Conservation (phyloP, 2,113 vertebrate species). For the Ceyx margarethae region DNA sequence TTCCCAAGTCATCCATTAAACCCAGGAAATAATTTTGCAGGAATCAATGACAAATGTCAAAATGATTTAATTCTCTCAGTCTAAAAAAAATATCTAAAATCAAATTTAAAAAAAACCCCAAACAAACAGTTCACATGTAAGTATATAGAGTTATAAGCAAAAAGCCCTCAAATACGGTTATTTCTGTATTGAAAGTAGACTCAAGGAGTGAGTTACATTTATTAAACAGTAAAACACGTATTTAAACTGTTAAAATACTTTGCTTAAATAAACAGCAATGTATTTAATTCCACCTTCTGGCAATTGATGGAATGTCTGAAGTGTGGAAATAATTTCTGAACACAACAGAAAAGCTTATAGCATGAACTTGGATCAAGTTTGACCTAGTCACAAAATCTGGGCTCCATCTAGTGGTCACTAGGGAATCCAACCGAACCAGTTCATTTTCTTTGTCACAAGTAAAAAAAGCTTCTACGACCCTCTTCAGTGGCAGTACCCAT, state of each 20-base stretch:
- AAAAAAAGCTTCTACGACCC: background rate
- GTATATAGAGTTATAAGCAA: background rate
- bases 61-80: background rate
- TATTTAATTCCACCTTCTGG: background rate
- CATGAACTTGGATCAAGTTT: background rate
- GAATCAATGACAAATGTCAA: background rate
- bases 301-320: background rate
- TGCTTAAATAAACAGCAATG: background rate
- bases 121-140: background rate
- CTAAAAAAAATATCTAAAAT: background rate
- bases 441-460: background rate
- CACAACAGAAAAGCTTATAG: background rate
- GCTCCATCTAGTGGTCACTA: constrained; percentile 44
- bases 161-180: background rate
- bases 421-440: background rate
- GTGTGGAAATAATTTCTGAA: background rate
- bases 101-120: background rate
- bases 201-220: background rate
- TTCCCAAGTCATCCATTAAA: background rate
- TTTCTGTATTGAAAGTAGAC: background rate
- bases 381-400: background rate
- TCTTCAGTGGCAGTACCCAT: background rate
- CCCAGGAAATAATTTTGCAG: background rate
- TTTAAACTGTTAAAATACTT: background rate
- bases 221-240: background rate